Conservation (phyloP, 2,113 vertebrate species). For the Python bivittatus region DNA sequence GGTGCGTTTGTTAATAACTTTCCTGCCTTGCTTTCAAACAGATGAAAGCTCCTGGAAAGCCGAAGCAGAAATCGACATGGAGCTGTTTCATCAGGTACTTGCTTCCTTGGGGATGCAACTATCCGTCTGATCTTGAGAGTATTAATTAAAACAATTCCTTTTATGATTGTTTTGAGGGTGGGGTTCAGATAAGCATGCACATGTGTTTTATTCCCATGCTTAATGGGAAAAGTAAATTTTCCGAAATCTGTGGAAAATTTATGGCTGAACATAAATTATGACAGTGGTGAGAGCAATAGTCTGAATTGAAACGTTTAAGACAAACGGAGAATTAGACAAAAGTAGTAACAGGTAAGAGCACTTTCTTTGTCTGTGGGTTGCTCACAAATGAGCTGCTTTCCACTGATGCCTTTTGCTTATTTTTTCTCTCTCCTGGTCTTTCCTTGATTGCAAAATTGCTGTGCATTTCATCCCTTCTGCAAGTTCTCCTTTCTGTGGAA, state of each 20-base stretch:
- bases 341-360: fast-evolving
- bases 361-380: neutral
- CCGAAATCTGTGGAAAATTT: neutral
- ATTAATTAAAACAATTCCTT: neutral
- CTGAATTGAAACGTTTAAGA: neutral
- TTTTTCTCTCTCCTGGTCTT: neutral
- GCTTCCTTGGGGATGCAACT: neutral
- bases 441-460: neutral
- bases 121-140: neutral
- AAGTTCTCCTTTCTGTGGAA: neutral
- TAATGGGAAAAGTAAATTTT: neutral
- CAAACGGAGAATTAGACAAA: neutral
- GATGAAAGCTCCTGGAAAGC: conserved; percentile 97
- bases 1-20: neutral
- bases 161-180: neutral
- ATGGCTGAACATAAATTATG: neutral
- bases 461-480: neutral
- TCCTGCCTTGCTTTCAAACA: conserved; percentile 63
- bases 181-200: neutral
- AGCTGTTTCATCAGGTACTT: conserved; percentile 97
- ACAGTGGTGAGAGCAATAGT: neutral
- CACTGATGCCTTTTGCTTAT: neutral
- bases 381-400: fast-evolving
- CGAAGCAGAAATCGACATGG: conserved; percentile 99
- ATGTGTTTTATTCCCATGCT: fast-evolving